These are phyloP conservation scores for Harpagifer antarcticus DNA, from an alignment of 2,797 vertebrate species.

Conservation along the genomic window DNA sequence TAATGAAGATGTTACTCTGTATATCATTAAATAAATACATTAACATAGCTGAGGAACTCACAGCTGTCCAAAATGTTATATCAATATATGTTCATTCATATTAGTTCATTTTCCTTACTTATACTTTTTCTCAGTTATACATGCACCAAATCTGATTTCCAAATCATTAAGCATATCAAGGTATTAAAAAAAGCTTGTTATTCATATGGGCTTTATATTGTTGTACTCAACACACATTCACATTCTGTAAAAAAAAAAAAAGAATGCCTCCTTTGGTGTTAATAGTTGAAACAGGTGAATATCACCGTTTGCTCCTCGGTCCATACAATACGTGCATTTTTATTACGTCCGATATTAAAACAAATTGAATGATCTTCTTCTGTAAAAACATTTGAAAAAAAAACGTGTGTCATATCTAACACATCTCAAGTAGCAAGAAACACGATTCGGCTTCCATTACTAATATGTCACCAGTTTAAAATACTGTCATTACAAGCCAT, in stretches of 20 bases:
- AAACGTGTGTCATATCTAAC: neutral
- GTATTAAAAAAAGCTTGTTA: neutral
- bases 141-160: slow-evolving; percentile 12
- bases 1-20: slow-evolving; percentile 15
- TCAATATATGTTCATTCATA: slow-evolving; percentile 1
- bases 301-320: slow-evolving; percentile 24
- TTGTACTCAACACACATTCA: neutral
- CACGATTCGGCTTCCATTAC: neutral
- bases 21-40: neutral
- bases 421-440: slow-evolving; percentile 12
- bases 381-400: neutral
- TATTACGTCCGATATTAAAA: neutral
- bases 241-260: neutral
- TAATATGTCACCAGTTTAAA: slow-evolving; percentile 25
- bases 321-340: slow-evolving; percentile 7
- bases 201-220: too few species aligned
- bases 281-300: neutral
- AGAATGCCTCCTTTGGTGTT: neutral
- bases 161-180: slow-evolving; percentile 1
- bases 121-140: neutral
- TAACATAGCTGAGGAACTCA: neutral
- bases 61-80: neutral
- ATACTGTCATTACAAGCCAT: slow-evolving; percentile 19
- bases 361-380: slow-evolving; percentile 1
- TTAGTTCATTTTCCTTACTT: neutral